These are phyloP conservation scores for Datnioides undecimradiatus DNA, from an alignment of 2,113 vertebrate genomes.

Conservation along the genomic window DNA sequence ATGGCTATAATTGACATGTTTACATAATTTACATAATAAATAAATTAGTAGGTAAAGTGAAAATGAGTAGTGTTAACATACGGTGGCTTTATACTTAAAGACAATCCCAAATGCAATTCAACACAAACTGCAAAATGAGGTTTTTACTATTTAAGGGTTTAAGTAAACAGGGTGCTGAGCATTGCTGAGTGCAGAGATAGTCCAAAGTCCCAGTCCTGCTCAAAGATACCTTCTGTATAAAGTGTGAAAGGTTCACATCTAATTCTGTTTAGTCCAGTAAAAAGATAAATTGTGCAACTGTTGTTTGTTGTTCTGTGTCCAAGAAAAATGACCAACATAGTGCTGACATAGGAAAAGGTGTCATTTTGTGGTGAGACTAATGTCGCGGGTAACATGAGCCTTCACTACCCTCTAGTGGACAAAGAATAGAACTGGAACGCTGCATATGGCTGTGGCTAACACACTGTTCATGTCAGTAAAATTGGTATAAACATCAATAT, in stretches of 20 bases:
- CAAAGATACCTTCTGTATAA: background rate
- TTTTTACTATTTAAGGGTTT: too few species aligned
- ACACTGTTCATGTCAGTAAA: background rate
- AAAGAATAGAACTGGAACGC: background rate
- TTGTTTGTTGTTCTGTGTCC: background rate
- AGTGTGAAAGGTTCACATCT: background rate
- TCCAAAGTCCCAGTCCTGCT: background rate
- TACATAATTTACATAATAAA: too few species aligned
- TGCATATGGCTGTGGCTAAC: background rate
- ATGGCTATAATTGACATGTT: background rate
- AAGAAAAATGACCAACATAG: background rate
- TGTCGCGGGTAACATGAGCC: background rate
- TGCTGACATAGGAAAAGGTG: background rate
- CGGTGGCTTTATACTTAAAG: background rate
- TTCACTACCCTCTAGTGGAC: background rate
- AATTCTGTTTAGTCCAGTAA: background rate
- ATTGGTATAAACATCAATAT: background rate
- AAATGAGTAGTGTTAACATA: background rate
- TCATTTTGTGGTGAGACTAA: background rate
- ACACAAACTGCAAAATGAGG: too few species aligned
- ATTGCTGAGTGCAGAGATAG: background rate
- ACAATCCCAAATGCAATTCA: background rate
- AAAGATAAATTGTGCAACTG: too few species aligned
- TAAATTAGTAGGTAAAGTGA: too few species aligned
- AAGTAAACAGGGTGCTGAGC: background rate